Conservation (phyloP, 64 coral and sea anemone genomes). For the Porites lutea region DNA sequence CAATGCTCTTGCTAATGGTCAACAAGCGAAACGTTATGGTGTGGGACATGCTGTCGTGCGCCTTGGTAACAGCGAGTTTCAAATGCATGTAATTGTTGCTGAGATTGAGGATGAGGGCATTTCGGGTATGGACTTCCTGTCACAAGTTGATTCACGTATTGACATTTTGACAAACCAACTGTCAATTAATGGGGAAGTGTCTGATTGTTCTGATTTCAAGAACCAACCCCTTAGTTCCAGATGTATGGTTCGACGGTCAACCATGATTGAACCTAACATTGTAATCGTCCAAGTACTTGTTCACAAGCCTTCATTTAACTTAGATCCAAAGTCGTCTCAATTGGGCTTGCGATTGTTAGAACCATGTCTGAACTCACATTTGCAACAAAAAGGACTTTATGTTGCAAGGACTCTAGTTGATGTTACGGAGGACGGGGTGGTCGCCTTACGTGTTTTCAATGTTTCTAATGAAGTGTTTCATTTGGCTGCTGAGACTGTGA, state of each 20-base stretch:
- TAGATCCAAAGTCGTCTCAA: background rate
- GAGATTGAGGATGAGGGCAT: conserved; percentile 24
- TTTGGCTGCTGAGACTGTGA: conserved; percentile 22
- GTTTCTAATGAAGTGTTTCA: conserved; percentile 10
- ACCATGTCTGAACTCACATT: conserved; percentile 15
- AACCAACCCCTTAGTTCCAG: too few species aligned
- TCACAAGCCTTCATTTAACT: background rate
- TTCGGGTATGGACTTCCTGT: conserved; percentile 35
- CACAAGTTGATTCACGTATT: conserved; percentile 8
- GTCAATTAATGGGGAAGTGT: background rate
- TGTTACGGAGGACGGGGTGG: background rate
- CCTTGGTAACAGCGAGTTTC: conserved; percentile 25
- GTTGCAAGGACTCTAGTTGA: conserved; percentile 51
- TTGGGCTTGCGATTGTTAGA: conserved; percentile 40
- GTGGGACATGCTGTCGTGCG: background rate
- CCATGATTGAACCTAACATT: conserved; percentile 14
- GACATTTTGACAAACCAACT: conserved; percentile 8
- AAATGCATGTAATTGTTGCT: conserved; percentile 1
- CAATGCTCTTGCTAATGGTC: conserved; percentile 30
- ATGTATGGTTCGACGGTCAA: background rate
- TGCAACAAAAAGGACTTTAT: conserved; percentile 25
- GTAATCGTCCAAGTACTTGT: background rate
- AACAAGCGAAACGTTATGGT: conserved; percentile 3
- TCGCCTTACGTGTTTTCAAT: conserved; percentile 46
- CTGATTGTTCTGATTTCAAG: background rate